A percentile compares a stretch with the other conserved stretches of the same genome.
Evolutionary conservation across 2,113 vertebrate species (phyloP).

Genomic region (Oxyura jamaicensis): DNA sequence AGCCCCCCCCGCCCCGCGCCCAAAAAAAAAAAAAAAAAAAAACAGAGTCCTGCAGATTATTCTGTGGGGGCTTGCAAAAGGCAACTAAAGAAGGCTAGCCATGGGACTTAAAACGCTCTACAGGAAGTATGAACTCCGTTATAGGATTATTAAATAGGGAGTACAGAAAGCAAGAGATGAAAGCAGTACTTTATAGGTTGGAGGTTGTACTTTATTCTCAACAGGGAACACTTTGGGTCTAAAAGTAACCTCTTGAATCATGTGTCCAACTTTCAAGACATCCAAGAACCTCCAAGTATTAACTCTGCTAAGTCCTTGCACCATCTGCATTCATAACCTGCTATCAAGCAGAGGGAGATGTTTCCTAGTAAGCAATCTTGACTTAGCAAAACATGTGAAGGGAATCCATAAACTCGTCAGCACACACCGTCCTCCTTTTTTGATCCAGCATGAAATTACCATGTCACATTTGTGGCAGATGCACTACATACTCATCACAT

Average conservation of each 20-base stretch:
- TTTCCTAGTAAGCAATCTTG: background rate
- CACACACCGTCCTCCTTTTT: background rate
- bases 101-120: background rate
- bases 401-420: background rate
- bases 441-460: background rate
- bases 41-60: background rate
- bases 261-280: background rate
- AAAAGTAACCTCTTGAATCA: no score
- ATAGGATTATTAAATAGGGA: background rate
- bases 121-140: background rate
- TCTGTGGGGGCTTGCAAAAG: background rate
- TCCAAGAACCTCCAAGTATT: background rate
- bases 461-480: background rate
- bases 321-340: background rate
- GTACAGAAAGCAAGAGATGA: background rate
- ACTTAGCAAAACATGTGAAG: background rate
- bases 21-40: background rate
- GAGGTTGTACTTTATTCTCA: background rate
- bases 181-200: background rate
- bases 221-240: background rate
- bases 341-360: background rate
- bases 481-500: background rate
- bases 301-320: background rate
- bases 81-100: background rate
- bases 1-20: no score